A percentile compares a stretch with the other conserved stretches of the same genome.
Conservation (phyloP, 2,113 vertebrate species). For the Tetrax tetrax region DNA sequence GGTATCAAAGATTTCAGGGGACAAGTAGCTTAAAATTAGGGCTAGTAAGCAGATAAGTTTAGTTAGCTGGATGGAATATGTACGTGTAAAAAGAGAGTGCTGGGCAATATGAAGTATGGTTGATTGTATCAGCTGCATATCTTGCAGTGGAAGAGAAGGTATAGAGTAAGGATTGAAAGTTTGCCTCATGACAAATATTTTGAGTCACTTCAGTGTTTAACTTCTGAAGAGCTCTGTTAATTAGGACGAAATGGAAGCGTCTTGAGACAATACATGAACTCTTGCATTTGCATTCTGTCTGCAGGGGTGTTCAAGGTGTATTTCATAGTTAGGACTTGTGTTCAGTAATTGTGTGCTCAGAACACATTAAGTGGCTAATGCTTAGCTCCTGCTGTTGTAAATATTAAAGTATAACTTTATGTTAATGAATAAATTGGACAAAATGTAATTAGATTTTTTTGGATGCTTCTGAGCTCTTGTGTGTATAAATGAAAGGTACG, state of each 20-base stretch:
- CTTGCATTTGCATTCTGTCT: neutral
- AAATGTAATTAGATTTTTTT: neutral
- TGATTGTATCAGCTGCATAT: neutral
- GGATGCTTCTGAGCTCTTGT: neutral
- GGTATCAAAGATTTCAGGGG: neutral
- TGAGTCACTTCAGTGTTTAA: neutral
- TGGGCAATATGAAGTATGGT: neutral
- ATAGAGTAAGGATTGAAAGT: neutral
- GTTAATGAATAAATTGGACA: neutral
- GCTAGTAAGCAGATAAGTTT: neutral
- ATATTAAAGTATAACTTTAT: neutral
- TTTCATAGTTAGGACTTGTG: neutral
- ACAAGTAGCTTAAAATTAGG: neutral
- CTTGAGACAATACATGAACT: neutral
- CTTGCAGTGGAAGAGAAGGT: neutral
- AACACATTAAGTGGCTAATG: neutral
- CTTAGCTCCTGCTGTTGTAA: neutral
- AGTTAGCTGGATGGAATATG: neutral
- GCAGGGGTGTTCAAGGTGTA: neutral
- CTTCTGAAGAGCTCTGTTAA: neutral
- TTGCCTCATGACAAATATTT: neutral
- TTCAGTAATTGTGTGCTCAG: neutral
- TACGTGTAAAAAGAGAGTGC: neutral
- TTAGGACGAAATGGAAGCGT: neutral
- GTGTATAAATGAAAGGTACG: neutral